These are phyloP conservation scores for Trichonephila clavata DNA, from an alignment of 1,140 invertebrate species.

Conservation along the genomic window DNA sequence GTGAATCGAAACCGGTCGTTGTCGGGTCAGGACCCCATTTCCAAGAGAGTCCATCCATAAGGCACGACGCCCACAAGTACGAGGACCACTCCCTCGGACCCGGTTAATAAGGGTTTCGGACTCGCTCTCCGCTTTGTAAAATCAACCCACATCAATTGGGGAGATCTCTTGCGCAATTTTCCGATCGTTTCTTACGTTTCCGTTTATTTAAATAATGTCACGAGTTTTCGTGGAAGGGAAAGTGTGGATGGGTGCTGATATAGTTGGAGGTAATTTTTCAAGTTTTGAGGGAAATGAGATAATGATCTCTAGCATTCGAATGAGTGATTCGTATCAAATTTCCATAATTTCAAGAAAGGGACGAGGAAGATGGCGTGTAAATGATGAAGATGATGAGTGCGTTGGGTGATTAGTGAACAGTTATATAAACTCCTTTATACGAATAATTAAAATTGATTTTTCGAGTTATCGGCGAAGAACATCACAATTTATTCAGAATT, in stretches of 20 bases:
- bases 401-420: not conserved
- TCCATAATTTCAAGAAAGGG: not conserved
- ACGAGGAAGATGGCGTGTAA: not conserved
- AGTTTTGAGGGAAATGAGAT: not conserved
- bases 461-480: not conserved
- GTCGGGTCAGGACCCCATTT: conserved; percentile 71
- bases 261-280: not conserved
- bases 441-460: conserved; percentile 16
- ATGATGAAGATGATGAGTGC: not conserved
- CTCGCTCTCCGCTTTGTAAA: conserved; percentile 8
- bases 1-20: conserved; percentile 61
- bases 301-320: not conserved
- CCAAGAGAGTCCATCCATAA: conserved; percentile 66
- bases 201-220: conserved; percentile 29
- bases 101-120: conserved; percentile 49
- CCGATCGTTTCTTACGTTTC: conserved; percentile 28
- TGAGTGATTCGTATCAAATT: not conserved
- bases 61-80: conserved; percentile 61
- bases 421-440: not conserved
- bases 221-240: conserved; percentile 24
- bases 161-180: conserved; percentile 31
- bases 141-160: conserved; percentile 61
- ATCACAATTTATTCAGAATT: not conserved
- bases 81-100: conserved; percentile 53
- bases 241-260: not conserved